Base-by-base conservation (phyloP, 2,797 vertebrate genomes). In the Alcedo quadribrachys region DNA sequence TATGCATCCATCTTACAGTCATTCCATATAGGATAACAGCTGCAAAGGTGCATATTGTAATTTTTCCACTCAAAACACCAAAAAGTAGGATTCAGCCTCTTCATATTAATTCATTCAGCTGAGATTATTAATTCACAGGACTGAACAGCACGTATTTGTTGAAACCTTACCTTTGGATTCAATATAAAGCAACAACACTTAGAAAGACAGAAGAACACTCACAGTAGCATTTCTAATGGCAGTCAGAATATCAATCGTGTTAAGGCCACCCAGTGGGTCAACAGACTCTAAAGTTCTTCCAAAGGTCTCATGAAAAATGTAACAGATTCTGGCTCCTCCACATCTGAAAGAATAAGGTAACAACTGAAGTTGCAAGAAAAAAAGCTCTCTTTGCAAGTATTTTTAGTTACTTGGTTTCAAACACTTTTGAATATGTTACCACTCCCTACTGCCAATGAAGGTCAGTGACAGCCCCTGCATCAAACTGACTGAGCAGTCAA, bases 261-360 rank as follows among this genome's bases (percentile, higher is more conserved):
- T 99, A 93, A 99, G 99, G 89, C 99, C 99, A 95, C 99, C 99
- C 57, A 99, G 96, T 3, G 99, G 99, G 96, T 99, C 99, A 88
- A 99, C 99, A 11, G 99, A 99, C 97, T 99, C 99, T 97, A 99
- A 95, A 33, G 99, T 99, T 95, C 99, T 98, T 71, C 99, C 99
- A 91, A 99, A 99, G 24, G 99, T 99, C 97, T 99, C 99, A 61
- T 99, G 99, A 97, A 99, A 99, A 94, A 99, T 99, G 86, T 99
- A 99, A 96, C 99, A 99, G 96, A 99, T 99, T 89, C 99, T 97
- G 90, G 99, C 99, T 97, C 99, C 99, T 19, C 99, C 99, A 3
- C 99, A 99, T 95, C 99, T 99, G 97, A 95, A 97, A 96, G 53
- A 83, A 91, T 28, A 88, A 86, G 85, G 15, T 5, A 90, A 60